phyloP scores from a whole-genome alignment of 2,888 invertebrate genomes.

The Azorinus chamasolen region DNA sequence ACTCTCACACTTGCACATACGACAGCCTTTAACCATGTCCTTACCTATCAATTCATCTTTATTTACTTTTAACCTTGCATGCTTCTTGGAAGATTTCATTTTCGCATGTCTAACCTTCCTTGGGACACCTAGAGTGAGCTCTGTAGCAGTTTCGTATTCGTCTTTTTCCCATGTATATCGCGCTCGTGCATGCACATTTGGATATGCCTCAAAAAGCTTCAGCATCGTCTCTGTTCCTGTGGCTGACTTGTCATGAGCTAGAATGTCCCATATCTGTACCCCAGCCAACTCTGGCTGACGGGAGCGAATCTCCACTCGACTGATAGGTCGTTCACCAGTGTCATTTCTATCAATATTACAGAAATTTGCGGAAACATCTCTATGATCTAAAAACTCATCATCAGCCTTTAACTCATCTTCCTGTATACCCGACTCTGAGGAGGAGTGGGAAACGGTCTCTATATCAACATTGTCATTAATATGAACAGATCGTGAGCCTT shows the following conservation, averaged over 20 bases:
- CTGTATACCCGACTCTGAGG: slow-evolving; percentile 67
- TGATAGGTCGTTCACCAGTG: slow-evolving; percentile 14
- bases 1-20: slow-evolving; percentile 29
- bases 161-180: slow-evolving; percentile 22
- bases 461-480: slow-evolving; percentile 11
- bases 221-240: slow-evolving; percentile 46
- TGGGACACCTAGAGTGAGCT: slow-evolving; percentile 51
- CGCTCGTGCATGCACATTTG: slow-evolving; percentile 34
- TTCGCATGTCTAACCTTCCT: slow-evolving; percentile 41
- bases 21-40: slow-evolving; percentile 1
- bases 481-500: slow-evolving; percentile 6
- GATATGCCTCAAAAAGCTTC: slow-evolving; percentile 45
- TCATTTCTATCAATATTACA: background rate
- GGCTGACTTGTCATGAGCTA: slow-evolving; percentile 44
- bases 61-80: too few relatives aligned
- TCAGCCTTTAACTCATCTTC: slow-evolving; percentile 34
- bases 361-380: background rate
- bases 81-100: slow-evolving; percentile 28
- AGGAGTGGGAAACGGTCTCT: slow-evolving; percentile 21
- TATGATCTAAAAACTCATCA: slow-evolving; percentile 10
- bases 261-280: slow-evolving; percentile 53
- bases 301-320: slow-evolving; percentile 25
- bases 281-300: slow-evolving; percentile 14
- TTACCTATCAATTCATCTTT: background rate
- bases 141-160: slow-evolving; percentile 39